Evolutionary conservation across 1,140 invertebrate species (phyloP), one percentile per base, ranked within the genome.

Genomic region (Musca vetustissima): DNA sequence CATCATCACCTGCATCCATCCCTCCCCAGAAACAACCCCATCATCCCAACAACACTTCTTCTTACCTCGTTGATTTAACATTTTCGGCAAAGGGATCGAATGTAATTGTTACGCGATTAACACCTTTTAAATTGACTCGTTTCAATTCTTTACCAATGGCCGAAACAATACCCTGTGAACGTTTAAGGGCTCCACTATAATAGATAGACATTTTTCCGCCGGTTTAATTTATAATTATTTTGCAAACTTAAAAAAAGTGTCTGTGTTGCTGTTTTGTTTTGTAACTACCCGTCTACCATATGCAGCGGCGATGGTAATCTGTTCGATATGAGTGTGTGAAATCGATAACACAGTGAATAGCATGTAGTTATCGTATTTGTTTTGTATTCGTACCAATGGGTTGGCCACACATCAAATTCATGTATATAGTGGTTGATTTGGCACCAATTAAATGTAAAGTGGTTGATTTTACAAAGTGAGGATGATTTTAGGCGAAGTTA

Each of bases 81-180:
- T 90, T 89, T 71, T 88, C 84, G 71, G 88, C 84, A 84, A 95
- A 95, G 7, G 93, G 93, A 85, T 96, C 93, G 74, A 95, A 95
- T 76, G 89, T 88, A 53, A 94, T 88, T 15, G 86, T 86, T 68
- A 96, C 88, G 80, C 87, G 87, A 74, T 90, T 90, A 0, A 92
- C 89, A n/a, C 92, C 92, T 82, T 91, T 91, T 19, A 95, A 85
- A 84, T 90, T 92, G 9, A 95, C 75, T 66, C 74, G 71, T 75
- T 86, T 89, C 52, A 92, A 70, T 80, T 93, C 89, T 79, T 91
- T 90, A 52, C 76, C 81, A 67, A 92, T 89, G 49, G 89, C 89
- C 74, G 88, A 88, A 36, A 89, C 83, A 22, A 91, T 67, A 47
- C 91, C 91, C 17, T 80, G 83, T 0, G 88, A 89, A 66, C 87